These are phyloP conservation scores for Coleophora deauratella DNA, from an alignment of 2,888 invertebrate species.

Conservation along the genomic window DNA sequence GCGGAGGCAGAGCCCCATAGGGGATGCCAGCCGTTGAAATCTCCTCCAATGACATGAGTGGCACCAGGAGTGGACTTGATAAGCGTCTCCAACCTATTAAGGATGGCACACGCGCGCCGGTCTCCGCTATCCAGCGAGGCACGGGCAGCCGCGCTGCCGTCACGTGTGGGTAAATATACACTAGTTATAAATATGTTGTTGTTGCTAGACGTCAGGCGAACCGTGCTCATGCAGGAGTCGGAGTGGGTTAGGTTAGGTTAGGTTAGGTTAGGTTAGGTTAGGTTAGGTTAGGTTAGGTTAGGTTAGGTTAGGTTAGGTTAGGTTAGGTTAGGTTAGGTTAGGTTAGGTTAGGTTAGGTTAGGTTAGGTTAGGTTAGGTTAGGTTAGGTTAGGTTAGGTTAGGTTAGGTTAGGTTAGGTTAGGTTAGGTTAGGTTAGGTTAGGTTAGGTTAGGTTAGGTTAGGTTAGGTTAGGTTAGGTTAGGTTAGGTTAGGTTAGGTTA, in stretches of 20 bases:
- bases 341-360: constrained; percentile 16
- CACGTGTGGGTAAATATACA: too few relatives aligned
- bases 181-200: too few relatives aligned
- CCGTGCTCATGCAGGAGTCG: too few relatives aligned
- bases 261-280: constrained; percentile 24
- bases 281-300: constrained; percentile 21
- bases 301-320: constrained; percentile 20
- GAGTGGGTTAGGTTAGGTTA: constrained; percentile 22
- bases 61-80: too few relatives aligned
- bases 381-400: constrained; percentile 16
- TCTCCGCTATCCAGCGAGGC: too few relatives aligned
- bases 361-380: constrained; percentile 15
- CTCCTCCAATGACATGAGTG: too few relatives aligned
- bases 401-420: constrained; percentile 16
- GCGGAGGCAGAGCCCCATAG: too few relatives aligned
- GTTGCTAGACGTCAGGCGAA: too few relatives aligned
- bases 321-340: constrained; percentile 17
- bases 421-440: constrained; percentile 10
- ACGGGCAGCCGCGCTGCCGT: too few relatives aligned
- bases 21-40: too few relatives aligned
- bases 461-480: constrained; percentile 9
- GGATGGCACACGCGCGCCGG: too few relatives aligned
- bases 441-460: constrained; percentile 8
- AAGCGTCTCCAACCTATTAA: too few relatives aligned
- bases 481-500: constrained; percentile 10